Conservation (phyloP, 2,888 invertebrate species). For the Acanthoscelides obtectus region DNA sequence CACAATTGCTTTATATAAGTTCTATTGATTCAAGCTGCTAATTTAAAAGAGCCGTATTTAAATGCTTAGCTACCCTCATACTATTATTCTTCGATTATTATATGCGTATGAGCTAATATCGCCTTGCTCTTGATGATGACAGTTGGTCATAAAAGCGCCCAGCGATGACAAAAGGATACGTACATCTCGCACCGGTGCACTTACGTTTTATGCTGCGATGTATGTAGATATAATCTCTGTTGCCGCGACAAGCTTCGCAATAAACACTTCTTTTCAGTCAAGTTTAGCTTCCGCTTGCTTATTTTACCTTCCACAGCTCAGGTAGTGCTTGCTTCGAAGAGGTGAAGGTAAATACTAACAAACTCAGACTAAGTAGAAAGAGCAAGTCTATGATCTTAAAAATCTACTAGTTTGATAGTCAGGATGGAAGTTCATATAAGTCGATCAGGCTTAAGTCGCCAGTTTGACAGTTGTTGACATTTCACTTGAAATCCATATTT, state of each 20-base stretch:
- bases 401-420: too few relatives aligned
- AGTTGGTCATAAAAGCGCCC: not conserved
- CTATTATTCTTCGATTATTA: not conserved
- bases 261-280: not conserved
- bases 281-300: not conserved
- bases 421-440: too few relatives aligned
- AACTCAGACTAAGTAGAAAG: too few relatives aligned
- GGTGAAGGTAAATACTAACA: not conserved
- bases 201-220: not conserved
- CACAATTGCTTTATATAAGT: too few relatives aligned
- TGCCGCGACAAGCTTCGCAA: not conserved
- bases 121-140: not conserved
- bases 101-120: not conserved
- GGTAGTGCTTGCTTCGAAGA: not conserved
- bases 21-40: too few relatives aligned
- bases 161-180: not conserved
- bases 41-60: not conserved
- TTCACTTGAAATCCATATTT: too few relatives aligned
- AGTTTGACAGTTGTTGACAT: too few relatives aligned
- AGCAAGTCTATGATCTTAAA: too few relatives aligned
- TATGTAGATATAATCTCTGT: not conserved
- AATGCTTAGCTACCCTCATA: too few relatives aligned
- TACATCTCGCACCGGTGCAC: not conserved
- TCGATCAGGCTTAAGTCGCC: too few relatives aligned
- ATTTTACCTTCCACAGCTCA: not conserved